Conservation (phyloP, 2,888 invertebrate species). For the Tolmerus cingulatus region DNA sequence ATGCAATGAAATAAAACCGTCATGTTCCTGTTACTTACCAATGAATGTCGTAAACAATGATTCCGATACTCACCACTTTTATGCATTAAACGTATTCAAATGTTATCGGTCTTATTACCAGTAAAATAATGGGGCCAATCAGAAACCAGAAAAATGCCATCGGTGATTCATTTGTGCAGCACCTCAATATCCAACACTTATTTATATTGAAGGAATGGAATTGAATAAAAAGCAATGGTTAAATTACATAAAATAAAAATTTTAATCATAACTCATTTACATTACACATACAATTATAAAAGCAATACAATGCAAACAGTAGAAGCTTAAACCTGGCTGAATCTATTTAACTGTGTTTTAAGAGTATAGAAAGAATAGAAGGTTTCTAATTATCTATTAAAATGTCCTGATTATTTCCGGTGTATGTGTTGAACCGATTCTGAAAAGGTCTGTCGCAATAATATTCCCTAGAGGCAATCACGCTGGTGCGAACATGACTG, state of each 20-base stretch:
- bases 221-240: not conserved
- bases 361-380: not conserved
- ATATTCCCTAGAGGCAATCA: not conserved
- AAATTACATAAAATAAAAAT: conserved; percentile 37
- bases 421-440: not conserved
- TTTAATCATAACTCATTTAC: conserved; percentile 36
- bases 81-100: too few species aligned
- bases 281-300: conserved; percentile 35
- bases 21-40: too few species aligned
- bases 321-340: conserved; percentile 24
- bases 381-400: not conserved
- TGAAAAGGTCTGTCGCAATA: not conserved
- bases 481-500: not conserved
- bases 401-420: conserved; percentile 17
- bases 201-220: too few species aligned
- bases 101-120: too few species aligned
- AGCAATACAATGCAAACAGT: conserved; percentile 34
- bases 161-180: not conserved
- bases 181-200: not conserved
- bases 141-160: not conserved
- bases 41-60: too few species aligned
- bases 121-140: too few species aligned
- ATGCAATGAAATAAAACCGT: too few species aligned
- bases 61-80: too few species aligned
- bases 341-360: conserved; percentile 4